Evolutionary conservation across 2,113 vertebrate species (phyloP).

Genomic region (Lethenteron reissneri): DNA sequence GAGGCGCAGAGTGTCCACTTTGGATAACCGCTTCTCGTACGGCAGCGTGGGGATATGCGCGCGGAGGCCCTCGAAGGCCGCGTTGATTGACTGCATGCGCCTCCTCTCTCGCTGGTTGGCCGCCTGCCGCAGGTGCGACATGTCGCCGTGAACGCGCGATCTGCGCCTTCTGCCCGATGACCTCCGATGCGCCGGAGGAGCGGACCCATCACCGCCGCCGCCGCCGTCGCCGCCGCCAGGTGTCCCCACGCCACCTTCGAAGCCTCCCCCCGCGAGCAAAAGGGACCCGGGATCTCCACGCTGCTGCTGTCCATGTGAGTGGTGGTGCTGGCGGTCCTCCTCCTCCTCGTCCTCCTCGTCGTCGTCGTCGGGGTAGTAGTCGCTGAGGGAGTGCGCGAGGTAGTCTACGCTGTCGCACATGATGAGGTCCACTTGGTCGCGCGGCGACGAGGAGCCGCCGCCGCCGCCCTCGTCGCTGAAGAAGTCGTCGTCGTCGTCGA

Average conservation of each 20-base stretch:
- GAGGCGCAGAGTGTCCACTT: conserved; percentile 76
- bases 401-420: background rate
- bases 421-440: background rate
- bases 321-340: no score
- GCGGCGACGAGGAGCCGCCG: background rate
- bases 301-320: no score
- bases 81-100: conserved; percentile 87
- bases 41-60: conserved; percentile 84
- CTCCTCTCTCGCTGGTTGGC: conserved; percentile 78
- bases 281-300: no score
- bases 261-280: background rate
- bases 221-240: background rate
- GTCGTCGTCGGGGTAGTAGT: background rate
- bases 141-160: background rate
- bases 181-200: background rate
- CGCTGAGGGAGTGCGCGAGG: background rate
- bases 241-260: background rate
- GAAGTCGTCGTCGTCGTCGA: conserved; percentile 5
- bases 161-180: background rate
- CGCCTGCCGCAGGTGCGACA: conserved; percentile 47
- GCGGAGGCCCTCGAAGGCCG: conserved; percentile 73
- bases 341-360: background rate
- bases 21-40: conserved; percentile 76
- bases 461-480: background rate
- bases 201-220: background rate